Base-by-base conservation (phyloP, 2,888 invertebrate genomes). In the Cordilura impudica region DNA sequence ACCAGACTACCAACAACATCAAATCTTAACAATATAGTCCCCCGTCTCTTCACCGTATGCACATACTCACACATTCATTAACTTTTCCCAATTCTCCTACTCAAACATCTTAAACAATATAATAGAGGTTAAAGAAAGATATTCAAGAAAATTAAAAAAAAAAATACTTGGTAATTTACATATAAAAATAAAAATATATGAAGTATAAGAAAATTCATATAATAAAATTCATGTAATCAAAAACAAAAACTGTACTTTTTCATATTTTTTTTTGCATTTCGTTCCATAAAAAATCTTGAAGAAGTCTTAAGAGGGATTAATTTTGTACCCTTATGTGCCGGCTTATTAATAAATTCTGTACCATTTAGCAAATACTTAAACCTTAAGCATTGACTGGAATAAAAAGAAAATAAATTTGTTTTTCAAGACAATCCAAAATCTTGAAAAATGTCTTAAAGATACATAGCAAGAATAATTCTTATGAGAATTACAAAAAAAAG, bases 361-460 rank as follows among this genome's bases (percentile, higher is more conserved):
- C 1, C 43, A 8, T 10, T 69, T 47, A 78, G 78, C 60, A 26
- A 60, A 45, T 53, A 21, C 65, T 60, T 23, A 26, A 78, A 78
- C 78, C 78, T 10, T 53, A 19, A 12, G 19, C 26, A 60, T 51
- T 69, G 21, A 49, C 31, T 26, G 18, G 29, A 35, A n/a, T 16
- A 26, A 29, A 19, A 14, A 23, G 8, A 43, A 51, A 43, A 5
- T 49, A 49, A 21, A 45, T 16, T 35, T 8, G 12, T 56, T 56
- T 2, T 26, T 35, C 29, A 6, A 39, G 21, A 12, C 45, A 45
- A 23, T 18, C 26, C 26, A 14, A 23, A 21, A 26, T 45, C 54
- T 66, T 54, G 18, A 61, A 53, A 12, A 29, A 29, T 29, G 7
- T 7, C 21, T 23, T n/a, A n/a, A n/a, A n/a, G n/a, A n/a, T n/a